These are phyloP conservation scores for Chaetura pelagica DNA, from an alignment of 2,113 vertebrate genomes.

Conservation along the genomic window DNA sequence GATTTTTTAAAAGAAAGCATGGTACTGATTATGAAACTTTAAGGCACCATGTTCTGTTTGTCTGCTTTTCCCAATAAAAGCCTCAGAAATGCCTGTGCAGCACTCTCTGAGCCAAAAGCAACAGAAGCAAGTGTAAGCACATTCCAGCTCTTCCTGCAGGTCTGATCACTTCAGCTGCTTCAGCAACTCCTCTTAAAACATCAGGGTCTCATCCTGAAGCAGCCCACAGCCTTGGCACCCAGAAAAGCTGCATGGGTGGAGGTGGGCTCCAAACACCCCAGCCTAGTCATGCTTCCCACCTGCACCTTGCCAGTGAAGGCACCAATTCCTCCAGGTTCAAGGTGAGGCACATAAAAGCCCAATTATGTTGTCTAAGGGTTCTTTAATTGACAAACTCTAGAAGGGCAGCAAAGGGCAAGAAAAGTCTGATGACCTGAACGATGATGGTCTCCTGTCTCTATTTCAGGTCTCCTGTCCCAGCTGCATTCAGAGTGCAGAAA, in stretches of 20 bases:
- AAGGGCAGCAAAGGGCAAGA: background rate
- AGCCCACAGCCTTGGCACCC: background rate
- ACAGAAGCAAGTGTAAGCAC: constrained; percentile 3
- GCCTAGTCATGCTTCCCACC: background rate
- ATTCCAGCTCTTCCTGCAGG: constrained; percentile 5
- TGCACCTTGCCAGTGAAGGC: background rate
- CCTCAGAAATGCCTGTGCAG: background rate
- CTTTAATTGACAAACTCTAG: background rate
- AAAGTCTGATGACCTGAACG: background rate
- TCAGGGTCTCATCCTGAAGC: background rate
- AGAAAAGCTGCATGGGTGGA: background rate
- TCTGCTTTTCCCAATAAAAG: background rate
- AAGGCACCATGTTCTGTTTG: background rate
- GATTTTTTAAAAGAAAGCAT: background rate
- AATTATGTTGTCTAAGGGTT: background rate
- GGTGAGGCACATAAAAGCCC: background rate
- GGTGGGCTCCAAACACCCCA: background rate
- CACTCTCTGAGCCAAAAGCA: constrained; percentile 5
- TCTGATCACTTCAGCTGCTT: background rate
- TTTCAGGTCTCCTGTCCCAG: background rate
- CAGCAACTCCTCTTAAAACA: background rate
- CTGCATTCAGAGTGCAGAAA: background rate
- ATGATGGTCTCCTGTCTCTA: background rate
- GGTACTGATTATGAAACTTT: background rate
- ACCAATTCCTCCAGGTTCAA: background rate